Evolutionary conservation across 2,113 vertebrate genomes (phyloP).

Genomic region (Nesoenas mayeri): DNA sequence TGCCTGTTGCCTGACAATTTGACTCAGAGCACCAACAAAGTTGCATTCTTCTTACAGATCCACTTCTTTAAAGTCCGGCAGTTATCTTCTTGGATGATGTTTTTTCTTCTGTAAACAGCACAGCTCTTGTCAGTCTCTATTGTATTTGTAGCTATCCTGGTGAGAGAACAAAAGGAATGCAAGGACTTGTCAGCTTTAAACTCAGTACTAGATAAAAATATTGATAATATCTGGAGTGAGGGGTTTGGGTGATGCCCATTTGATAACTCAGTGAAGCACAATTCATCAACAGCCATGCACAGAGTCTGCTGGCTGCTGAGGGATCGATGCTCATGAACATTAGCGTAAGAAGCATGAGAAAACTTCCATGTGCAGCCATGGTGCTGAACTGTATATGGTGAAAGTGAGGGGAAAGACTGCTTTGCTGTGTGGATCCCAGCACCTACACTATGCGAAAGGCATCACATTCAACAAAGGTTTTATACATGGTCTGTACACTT

Average conservation of each 20-base stretch:
- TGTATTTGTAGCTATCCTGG: neutral
- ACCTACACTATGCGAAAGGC: accelerated
- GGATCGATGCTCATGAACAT: neutral
- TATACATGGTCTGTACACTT: neutral
- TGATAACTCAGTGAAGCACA: accelerated
- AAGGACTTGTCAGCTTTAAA: neutral
- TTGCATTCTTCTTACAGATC: conserved; percentile 54
- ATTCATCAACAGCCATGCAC: neutral
- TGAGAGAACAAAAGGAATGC: neutral
- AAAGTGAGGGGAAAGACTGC: neutral
- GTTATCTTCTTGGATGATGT: neutral
- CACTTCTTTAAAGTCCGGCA: conserved; percentile 45
- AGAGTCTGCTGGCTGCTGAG: neutral
- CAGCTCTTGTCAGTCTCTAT: neutral
- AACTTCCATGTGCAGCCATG: neutral
- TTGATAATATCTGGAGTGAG: neutral
- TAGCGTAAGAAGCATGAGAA: neutral
- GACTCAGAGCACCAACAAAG: conserved; percentile 15
- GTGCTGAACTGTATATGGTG: neutral
- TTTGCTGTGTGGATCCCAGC: neutral
- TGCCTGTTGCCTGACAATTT: neutral
- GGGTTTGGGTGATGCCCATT: neutral
- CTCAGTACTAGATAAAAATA: neutral
- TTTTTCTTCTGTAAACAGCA: conserved; percentile 56
- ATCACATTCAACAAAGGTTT: neutral